Evolutionary conservation across 2,797 vertebrate species (phyloP), one percentile per base, ranked within the genome.

Genomic region (Danio albolineatus): DNA sequence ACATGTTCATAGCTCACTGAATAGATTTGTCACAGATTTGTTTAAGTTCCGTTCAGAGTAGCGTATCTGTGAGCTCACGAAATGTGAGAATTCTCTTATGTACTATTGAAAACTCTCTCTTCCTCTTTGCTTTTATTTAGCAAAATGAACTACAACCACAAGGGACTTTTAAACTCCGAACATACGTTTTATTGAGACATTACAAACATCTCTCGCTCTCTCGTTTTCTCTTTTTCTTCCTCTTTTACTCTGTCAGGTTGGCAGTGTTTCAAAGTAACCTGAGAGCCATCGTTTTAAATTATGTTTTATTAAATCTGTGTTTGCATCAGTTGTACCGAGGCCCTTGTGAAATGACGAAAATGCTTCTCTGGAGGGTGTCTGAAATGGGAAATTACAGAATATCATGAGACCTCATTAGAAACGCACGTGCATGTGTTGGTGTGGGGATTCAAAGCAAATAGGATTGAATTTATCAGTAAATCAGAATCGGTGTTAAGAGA

Each of bases 241-340:
- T 43, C 74, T 86, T 77, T 76, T 75, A 21, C 53, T 78, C 38
- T 73, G 64, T 80, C 53, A 62, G 51, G 13, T 59, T 83, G 83
- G 84, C 84, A 44, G 70, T 16, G 69, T 72, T 85, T 87, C 86
- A 84, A 46, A 71, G 79, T 67, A 83, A 87, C 62, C 38, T n/a
- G 78, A 85, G 79, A 84, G 73, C 56, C 82, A 38, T 71, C 64
- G 28, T 83, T 86, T 79, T 78, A 83, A 88, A 87, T 81, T 10
- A 81, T 67, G 77, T 83, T 88, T 87, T 85, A 88, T 87, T 87
- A 85, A 85, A 85, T 80, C 67, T 51, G 65, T 76, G 38, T 61
- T 81, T 73, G 75, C 64, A 74, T 77, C 66, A 10, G 79, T 62
- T 76, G 72, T 82, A 82, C 77, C 21, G 56, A 77, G 80, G 65